Conservation (phyloP, 2,113 vertebrate genomes). For the Elanoides forficatus region DNA sequence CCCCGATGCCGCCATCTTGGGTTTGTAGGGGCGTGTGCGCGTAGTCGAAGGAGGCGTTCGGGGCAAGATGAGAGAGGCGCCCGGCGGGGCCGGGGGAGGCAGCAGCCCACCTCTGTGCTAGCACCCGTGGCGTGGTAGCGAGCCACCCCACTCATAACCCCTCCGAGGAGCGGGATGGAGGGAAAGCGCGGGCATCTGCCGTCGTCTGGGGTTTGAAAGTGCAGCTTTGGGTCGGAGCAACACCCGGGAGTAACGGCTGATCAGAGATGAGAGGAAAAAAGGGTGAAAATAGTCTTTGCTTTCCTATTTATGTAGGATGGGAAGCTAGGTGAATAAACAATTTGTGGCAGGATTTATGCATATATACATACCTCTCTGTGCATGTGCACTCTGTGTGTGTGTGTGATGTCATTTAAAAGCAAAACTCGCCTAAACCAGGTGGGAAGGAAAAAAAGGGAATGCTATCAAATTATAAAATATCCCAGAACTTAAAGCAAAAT, state of each 20-base stretch:
- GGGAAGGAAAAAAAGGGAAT: not conserved
- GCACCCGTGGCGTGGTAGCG: accelerated
- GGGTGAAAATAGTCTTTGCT: not conserved
- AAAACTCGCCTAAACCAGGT: not conserved
- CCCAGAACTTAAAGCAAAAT: not conserved
- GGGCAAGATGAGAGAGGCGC: not conserved
- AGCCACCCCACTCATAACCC: accelerated
- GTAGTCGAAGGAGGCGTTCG: accelerated
- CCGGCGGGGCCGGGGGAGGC: accelerated
- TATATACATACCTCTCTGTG: accelerated
- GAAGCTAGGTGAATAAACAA: not conserved
- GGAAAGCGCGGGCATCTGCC: accelerated
- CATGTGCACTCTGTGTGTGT: accelerated
- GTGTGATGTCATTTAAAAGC: not conserved
- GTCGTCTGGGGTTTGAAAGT: accelerated
- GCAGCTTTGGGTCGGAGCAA: not conserved
- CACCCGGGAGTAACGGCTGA: not conserved
- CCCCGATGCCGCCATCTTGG: accelerated
- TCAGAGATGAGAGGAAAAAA: not conserved
- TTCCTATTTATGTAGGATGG: not conserved
- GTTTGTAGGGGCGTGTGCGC: accelerated
- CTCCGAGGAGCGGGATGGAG: accelerated
- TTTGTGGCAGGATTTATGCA: not conserved
- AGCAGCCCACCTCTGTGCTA: accelerated
- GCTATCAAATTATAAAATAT: not conserved